These are phyloP conservation scores for Empidonax alnorum DNA, from an alignment of 2,113 vertebrate species.

Conservation along the genomic window DNA sequence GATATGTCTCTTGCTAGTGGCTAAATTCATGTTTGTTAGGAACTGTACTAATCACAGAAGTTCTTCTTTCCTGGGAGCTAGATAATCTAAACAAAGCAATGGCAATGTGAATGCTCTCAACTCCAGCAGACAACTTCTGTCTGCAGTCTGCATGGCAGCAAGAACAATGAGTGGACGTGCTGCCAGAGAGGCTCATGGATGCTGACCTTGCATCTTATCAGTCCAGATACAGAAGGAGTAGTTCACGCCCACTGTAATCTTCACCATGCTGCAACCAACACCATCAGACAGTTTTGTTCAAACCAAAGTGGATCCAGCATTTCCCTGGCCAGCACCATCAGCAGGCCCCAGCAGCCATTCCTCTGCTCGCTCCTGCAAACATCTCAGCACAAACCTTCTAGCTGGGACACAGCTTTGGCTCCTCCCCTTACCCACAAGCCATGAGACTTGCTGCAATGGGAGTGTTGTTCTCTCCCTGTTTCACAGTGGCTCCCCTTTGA, in stretches of 20 bases:
- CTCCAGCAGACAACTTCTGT: background rate
- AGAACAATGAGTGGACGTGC: background rate
- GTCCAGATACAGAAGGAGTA: background rate
- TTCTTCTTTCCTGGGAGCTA: background rate
- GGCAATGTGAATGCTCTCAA: background rate
- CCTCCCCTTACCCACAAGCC: background rate
- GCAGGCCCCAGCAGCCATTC: background rate
- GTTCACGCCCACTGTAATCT: background rate
- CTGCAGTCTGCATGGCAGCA: background rate
- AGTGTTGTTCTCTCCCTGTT: background rate
- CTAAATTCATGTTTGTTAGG: background rate
- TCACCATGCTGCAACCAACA: background rate
- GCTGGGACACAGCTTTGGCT: background rate
- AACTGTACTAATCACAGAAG: background rate
- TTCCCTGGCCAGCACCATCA: background rate
- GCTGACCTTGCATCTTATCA: background rate
- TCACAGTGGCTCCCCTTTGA: conserved; percentile 45
- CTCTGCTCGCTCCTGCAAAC: background rate
- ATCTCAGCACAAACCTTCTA: background rate
- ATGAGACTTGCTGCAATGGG: background rate
- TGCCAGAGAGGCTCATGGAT: background rate
- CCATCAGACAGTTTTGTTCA: background rate
- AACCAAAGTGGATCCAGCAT: background rate
- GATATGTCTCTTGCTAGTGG: background rate
- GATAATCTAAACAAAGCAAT: background rate